Evolutionary conservation across 2,113 vertebrate species (phyloP), one percentile per base, ranked within the genome.

Genomic region (Anarrhichthys ocellatus): DNA sequence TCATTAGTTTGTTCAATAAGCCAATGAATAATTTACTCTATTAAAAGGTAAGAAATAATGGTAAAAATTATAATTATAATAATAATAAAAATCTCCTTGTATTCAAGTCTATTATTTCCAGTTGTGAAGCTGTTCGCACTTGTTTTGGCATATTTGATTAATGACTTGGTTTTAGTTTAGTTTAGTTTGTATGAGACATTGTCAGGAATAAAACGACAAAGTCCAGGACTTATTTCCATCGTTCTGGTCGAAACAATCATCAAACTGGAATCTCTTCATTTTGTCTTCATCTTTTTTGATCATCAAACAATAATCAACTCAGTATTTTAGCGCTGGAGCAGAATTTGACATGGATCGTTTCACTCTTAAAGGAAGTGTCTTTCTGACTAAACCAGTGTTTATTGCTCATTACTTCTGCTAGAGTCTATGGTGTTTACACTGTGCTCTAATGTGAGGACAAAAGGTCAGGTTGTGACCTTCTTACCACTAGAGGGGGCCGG

Each of bases 401-500:
- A 14, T 38, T 22, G 22, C 29, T 0, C 0, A 14, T 29, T 32
- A 15, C 46, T 64, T 74, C n/a, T 8, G 20, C 34, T 7, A 68
- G 7, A 73, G 38, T 0, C 0, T 17, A n/a, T 13, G 34, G 24
- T 38, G 73, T 75, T 63, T 68, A 24, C 40, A 20, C 38, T 54
- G 0, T 0, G 13, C 17, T 65, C n/a, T 58, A 52, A 34, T 22
- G 1, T 70, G 2, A 48, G 20, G 42, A 1, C 22, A 66, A 67
- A 76, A 67, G 66, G 79, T 82, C 62, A 73, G 6, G 67, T 32
- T 61, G 40, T 61, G 65, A 70, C 80, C 85, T 80, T 77, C 84
- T 73, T 17, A 79, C 89, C 93, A 91, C 87, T 87, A 93, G 92
- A 88, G 90, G 92, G 92, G 46, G 86, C 79, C 29, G 66, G 2